Evolutionary conservation across 2,888 invertebrate species (phyloP).

Genomic region (Dicycla oo): DNA sequence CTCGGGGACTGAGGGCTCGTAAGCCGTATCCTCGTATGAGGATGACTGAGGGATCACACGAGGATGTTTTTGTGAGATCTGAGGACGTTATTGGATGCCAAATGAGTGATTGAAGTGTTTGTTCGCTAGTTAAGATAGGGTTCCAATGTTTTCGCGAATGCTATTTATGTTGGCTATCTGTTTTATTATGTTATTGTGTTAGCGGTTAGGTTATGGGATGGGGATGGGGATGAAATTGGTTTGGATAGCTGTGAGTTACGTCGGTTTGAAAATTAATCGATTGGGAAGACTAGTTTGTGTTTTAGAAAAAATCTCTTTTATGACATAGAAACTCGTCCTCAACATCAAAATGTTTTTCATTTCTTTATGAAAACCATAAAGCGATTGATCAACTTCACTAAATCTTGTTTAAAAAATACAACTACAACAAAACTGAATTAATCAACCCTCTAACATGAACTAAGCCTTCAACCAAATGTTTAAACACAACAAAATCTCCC

Average conservation of each 20-base stretch:
- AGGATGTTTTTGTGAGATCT: slow-evolving; percentile 64
- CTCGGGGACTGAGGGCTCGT: slow-evolving; percentile 59
- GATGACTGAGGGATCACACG: slow-evolving; percentile 57
- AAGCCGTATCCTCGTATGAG: slow-evolving; percentile 19
- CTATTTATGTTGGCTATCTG: slow-evolving; percentile 61
- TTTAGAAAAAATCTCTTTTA: background rate
- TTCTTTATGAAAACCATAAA: background rate
- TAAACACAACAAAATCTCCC: slow-evolving; percentile 42
- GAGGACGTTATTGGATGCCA: slow-evolving; percentile 66
- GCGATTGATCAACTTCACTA: background rate
- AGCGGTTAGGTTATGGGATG: background rate
- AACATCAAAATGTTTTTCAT: background rate
- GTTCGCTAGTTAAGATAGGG: slow-evolving; percentile 66
- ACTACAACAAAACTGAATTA: background rate
- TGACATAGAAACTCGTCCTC: background rate
- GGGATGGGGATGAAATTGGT: slow-evolving; percentile 8
- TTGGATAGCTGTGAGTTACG: slow-evolving; percentile 14
- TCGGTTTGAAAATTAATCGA: background rate
- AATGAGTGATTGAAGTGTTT: slow-evolving; percentile 69
- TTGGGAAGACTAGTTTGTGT: background rate
- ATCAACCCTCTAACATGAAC: slow-evolving; percentile 8
- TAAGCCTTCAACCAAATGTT: slow-evolving; percentile 29
- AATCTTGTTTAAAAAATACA: background rate
- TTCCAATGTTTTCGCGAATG: slow-evolving; percentile 56
- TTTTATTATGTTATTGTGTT: slow-evolving; percentile 60